Evolutionary conservation across 2,888 invertebrate species (phyloP), one percentile per base, ranked within the genome.

Genomic region (Conchocele bisecta): DNA sequence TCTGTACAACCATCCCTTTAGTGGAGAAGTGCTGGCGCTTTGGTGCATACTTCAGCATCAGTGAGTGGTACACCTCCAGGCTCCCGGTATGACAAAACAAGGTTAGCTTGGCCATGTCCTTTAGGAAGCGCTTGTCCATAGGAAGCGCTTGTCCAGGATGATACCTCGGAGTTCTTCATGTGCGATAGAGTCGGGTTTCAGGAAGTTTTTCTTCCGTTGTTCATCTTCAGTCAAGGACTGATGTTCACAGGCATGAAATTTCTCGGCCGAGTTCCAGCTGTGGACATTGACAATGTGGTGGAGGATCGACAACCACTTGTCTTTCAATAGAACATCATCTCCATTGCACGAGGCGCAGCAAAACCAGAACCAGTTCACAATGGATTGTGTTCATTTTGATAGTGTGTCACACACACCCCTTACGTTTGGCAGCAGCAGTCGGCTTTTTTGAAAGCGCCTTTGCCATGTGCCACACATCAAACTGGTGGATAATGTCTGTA

Each of bases 1-100:
- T 66, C 41, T 70, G 48, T n/a, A 53, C 37, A 20, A 39, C n/a
- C 59, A 70, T 74, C 29, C 63, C 58, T 20, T 69, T 64, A 20
- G 24, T 41, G 24, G 53, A 56, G 56, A 74, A 77, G 15, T 63
- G 59, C 29, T 63, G 57, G n/a, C 72, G 26, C 66, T 76, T 44
- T 66, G 72, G 24, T n/a, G 50, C 51, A 61, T 76, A 76, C 44
- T 74, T 73, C 1, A 48, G n/a, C 31, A 70, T 39, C 15, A 77
- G 22, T 17, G 44, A 50, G 33, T 74, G 70, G 33, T 66, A 77
- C n/a, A 70, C 69, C 17, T 77, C 74, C 9, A 74, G 46, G 11
- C 42, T 42, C 4, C 77, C 69, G 22, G 74, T 77, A 31, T 77
- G 74, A n/a, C 74, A 74, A 33, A 69, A 77, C 28, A 44, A 48